phyloP scores from a whole-genome alignment of 2,888 invertebrate genomes.

The Thalpophila matura region DNA sequence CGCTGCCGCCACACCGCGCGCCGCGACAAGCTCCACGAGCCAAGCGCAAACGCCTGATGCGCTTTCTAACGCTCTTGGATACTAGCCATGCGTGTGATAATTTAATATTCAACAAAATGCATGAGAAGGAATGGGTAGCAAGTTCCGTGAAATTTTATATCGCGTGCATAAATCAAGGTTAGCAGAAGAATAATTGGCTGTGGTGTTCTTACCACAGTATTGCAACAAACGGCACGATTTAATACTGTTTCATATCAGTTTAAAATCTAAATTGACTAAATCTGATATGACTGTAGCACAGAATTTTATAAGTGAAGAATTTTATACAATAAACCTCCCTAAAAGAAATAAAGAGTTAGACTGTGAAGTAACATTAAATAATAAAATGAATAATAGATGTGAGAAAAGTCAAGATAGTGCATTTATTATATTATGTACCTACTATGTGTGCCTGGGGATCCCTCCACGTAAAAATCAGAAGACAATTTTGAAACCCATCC shows the following conservation, averaged over 20 bases:
- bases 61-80: constrained; percentile 83
- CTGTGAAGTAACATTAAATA: no score
- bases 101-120: constrained; percentile 52
- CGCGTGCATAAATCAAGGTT: constrained; percentile 32
- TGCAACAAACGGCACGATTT: constrained; percentile 2
- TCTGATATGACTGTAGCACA: no score
- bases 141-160: constrained; percentile 38
- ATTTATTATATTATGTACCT: no score
- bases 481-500: no score
- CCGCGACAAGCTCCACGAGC: constrained; percentile 77
- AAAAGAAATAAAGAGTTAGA: no score
- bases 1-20: constrained; percentile 33
- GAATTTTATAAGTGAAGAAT: no score
- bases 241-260: background rate
- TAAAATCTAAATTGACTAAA: background rate
- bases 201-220: background rate
- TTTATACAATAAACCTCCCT: no score
- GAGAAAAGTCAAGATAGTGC: no score
- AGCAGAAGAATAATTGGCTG: constrained; percentile 15
- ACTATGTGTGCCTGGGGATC: no score
- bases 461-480: no score
- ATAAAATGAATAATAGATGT: no score
- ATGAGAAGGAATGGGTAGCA: constrained; percentile 43
- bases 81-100: constrained; percentile 67
- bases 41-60: constrained; percentile 81